Conservation (phyloP, 2,797 vertebrate genomes). For the Crax fasciolata region DNA sequence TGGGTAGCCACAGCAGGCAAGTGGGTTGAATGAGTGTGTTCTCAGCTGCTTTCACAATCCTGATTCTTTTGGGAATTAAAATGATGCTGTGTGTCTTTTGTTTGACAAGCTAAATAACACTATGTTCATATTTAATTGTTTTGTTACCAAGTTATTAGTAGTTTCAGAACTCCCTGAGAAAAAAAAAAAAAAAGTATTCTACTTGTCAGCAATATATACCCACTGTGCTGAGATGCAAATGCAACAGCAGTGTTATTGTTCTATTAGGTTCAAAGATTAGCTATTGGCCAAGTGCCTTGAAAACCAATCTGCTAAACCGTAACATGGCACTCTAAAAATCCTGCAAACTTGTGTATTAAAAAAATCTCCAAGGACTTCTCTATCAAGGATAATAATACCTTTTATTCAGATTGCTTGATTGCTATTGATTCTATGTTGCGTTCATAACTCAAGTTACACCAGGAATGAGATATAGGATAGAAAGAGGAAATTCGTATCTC, state of each 20-base stretch:
- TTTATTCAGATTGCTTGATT: neutral
- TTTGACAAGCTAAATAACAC: slow-evolving; percentile 14
- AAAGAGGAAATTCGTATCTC: neutral
- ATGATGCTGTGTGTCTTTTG: neutral
- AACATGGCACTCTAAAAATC: neutral
- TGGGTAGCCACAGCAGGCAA: slow-evolving; percentile 3
- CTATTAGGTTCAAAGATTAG: slow-evolving; percentile 48
- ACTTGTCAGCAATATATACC: neutral
- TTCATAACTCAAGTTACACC: neutral
- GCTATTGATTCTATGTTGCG: neutral
- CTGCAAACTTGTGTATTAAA: slow-evolving; percentile 7
- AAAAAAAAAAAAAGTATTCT: neutral
- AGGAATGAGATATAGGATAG: neutral
- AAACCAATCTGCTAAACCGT: slow-evolving; percentile 35
- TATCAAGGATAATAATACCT: neutral
- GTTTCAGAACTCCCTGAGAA: neutral
- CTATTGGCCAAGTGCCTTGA: neutral
- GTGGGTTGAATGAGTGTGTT: neutral
- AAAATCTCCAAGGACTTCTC: neutral
- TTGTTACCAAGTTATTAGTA: slow-evolving; percentile 6
- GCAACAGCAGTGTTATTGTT: slow-evolving; percentile 23
- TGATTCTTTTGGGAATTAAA: slow-evolving; percentile 20
- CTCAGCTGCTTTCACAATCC: neutral
- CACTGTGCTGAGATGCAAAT: neutral
- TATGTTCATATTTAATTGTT: neutral